Conservation (phyloP, 2,797 vertebrate species). For the Semotilus atromaculatus region DNA sequence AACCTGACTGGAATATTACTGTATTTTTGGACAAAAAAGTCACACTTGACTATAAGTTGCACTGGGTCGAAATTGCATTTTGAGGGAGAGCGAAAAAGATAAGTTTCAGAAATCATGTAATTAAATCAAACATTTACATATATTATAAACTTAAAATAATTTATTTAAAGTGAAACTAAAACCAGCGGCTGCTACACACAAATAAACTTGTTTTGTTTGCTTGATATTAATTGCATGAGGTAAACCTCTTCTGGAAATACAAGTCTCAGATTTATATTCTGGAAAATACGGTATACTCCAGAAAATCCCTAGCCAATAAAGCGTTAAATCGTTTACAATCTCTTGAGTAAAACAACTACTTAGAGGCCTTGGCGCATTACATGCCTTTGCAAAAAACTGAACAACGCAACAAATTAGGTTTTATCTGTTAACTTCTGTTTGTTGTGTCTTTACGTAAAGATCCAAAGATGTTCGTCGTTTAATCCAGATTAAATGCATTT, state of each 20-base stretch:
- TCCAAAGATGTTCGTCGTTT: slow-evolving; percentile 49
- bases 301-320: slow-evolving; percentile 1
- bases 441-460: slow-evolving; percentile 50
- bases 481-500: slow-evolving; percentile 53
- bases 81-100: background rate
- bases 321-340: background rate
- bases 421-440: slow-evolving; percentile 19
- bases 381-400: background rate
- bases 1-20: background rate
- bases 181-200: background rate
- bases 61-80: background rate
- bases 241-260: background rate
- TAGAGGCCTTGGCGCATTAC: slow-evolving; percentile 9
- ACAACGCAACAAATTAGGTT: slow-evolving; percentile 17
- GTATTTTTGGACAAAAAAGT: background rate
- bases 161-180: background rate
- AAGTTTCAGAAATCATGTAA: background rate
- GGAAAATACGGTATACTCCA: background rate
- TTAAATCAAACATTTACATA: background rate
- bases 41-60: background rate
- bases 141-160: background rate
- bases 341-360: background rate
- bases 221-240: background rate
- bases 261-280: background rate
- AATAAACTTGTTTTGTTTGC: background rate